phyloP scores from a whole-genome alignment of 2,888 invertebrate genomes.

The Eupithecia centaureata region DNA sequence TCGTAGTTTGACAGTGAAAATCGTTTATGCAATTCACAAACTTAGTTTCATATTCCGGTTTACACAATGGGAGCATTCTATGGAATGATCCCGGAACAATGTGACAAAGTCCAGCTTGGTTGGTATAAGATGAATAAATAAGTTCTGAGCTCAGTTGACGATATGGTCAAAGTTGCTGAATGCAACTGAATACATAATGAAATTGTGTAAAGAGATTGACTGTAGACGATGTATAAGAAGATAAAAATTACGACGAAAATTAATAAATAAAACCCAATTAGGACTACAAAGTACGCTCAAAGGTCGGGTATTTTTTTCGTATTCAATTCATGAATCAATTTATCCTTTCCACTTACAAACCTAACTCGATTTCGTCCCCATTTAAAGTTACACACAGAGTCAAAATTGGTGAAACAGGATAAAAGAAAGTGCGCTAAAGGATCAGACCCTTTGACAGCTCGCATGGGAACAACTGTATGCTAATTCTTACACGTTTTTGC shows the following conservation, averaged over 20 bases:
- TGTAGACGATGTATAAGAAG: background rate
- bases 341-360: constrained; percentile 17
- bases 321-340: constrained; percentile 15
- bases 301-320: background rate
- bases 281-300: background rate
- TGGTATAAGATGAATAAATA: constrained; percentile 1
- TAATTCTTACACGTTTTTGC: constrained; percentile 64
- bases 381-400: constrained; percentile 27
- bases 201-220: background rate
- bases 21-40: background rate
- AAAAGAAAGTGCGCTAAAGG: constrained; percentile 55
- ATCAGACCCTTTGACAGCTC: constrained; percentile 60
- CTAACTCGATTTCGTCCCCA: constrained; percentile 21
- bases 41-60: background rate
- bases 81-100: no score
- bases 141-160: background rate
- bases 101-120: background rate
- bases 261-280: background rate
- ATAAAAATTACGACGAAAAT: background rate
- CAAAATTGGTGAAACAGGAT: constrained; percentile 41
- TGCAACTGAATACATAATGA: constrained; percentile 4
- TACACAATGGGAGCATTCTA: background rate
- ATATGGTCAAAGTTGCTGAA: constrained; percentile 5
- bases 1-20: background rate
- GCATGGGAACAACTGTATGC: constrained; percentile 69